Conservation (phyloP, 2,797 vertebrate species). For the Anguilla obscura region DNA sequence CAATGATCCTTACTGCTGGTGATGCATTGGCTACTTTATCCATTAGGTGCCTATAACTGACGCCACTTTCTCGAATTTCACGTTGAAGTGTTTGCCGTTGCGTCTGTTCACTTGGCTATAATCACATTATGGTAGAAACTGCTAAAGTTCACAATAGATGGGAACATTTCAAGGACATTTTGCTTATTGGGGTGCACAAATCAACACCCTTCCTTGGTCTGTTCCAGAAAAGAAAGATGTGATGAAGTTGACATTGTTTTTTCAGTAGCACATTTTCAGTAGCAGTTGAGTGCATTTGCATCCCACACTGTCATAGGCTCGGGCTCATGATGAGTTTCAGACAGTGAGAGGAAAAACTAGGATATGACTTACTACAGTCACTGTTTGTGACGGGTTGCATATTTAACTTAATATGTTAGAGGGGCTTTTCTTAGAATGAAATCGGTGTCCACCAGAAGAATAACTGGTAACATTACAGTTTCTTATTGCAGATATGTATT, state of each 20-base stretch:
- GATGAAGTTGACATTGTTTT: background rate
- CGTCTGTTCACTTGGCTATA: constrained; percentile 45
- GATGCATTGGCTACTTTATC: constrained; percentile 53
- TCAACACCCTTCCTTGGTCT: too few relatives aligned
- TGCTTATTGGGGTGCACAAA: background rate
- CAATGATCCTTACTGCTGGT: constrained; percentile 55
- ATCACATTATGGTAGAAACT: constrained; percentile 22
- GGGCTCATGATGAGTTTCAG: background rate
- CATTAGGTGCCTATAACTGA: constrained; percentile 57
- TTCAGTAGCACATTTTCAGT: background rate
- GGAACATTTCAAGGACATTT: background rate
- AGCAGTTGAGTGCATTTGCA: background rate
- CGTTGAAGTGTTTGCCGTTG: constrained; percentile 54
- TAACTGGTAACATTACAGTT: background rate
- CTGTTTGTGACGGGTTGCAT: background rate
- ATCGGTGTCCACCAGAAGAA: background rate
- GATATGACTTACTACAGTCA: background rate
- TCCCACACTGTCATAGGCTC: background rate
- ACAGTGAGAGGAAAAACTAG: background rate
- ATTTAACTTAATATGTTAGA: background rate
- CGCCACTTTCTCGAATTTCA: constrained; percentile 54
- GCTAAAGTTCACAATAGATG: background rate
- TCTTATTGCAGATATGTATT: background rate
- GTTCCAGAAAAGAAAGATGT: background rate
- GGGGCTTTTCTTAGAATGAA: background rate